Conservation (phyloP, 92 coral and sea anemone species). For the Plumapathes pennacea region DNA sequence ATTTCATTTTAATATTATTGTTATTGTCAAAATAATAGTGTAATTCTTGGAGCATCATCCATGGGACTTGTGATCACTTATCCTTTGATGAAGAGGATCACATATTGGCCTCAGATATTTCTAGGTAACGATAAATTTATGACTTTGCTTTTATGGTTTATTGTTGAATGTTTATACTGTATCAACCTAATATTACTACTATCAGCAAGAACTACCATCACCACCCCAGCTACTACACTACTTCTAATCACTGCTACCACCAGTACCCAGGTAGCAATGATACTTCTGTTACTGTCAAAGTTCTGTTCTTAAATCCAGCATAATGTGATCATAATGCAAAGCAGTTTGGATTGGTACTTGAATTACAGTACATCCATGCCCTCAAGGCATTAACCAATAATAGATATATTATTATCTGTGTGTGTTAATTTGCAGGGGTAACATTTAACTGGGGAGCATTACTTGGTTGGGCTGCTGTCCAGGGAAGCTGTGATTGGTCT, state of each 20-base stretch:
- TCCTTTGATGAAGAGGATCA: conserved; percentile 90
- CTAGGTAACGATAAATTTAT: conserved; percentile 58
- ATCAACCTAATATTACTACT: no score
- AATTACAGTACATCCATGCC: no score
- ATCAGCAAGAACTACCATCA: no score
- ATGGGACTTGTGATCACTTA: conserved; percentile 72
- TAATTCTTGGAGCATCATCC: conserved; percentile 77
- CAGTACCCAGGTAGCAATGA: no score
- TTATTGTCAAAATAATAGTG: conserved; percentile 54
- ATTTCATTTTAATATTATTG: no score
- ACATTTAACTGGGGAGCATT: conserved; percentile 95
- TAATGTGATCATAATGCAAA: no score
- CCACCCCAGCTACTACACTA: no score
- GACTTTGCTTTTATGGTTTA: background rate
- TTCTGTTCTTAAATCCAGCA: no score
- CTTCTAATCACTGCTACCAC: no score
- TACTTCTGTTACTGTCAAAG: no score
- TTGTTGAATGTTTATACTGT: background rate
- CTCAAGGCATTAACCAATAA: background rate
- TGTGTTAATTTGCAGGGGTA: no score
- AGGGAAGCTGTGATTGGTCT: conserved; percentile 96
- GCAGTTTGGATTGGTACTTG: no score
- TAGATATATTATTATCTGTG: background rate
- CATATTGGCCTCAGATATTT: conserved; percentile 93
- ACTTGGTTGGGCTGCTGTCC: conserved; percentile 94